Conservation (phyloP, 2,113 vertebrate species). For the Xiphophorus couchianus region DNA sequence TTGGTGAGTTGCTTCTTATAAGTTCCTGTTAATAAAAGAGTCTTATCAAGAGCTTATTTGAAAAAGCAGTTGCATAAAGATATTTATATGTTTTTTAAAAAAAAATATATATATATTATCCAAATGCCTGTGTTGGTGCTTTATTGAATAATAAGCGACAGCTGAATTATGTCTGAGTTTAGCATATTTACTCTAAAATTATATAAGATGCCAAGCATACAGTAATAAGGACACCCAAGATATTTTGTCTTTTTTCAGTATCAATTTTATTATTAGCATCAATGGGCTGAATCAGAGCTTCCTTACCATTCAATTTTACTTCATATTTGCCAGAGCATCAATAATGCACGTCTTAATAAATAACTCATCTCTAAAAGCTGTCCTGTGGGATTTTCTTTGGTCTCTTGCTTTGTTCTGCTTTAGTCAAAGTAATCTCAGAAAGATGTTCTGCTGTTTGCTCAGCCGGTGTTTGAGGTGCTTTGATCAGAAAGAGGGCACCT, state of each 20-base stretch:
- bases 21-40: background rate
- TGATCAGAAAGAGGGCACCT: slow-evolving; percentile 30
- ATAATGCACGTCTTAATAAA: slow-evolving; percentile 25
- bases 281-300: slow-evolving; percentile 11
- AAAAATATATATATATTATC: too few species aligned
- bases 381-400: background rate
- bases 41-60: background rate
- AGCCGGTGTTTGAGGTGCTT: background rate
- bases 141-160: too few species aligned
- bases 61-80: background rate
- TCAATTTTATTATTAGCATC: background rate
- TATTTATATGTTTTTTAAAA: background rate
- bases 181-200: background rate
- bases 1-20: background rate
- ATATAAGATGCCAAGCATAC: background rate
- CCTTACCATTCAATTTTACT: background rate
- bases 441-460: slow-evolving; percentile 16
- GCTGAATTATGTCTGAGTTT: too few species aligned
- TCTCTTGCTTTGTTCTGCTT: slow-evolving; percentile 28
- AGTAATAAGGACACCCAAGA: background rate
- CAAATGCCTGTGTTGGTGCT: too few species aligned
- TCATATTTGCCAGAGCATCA: slow-evolving; percentile 10
- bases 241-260: background rate
- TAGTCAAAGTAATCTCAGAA: background rate
- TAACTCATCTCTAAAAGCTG: slow-evolving; percentile 8